Base-by-base conservation (phyloP, 1,140 invertebrate genomes). In the Eubasilissa regina region DNA sequence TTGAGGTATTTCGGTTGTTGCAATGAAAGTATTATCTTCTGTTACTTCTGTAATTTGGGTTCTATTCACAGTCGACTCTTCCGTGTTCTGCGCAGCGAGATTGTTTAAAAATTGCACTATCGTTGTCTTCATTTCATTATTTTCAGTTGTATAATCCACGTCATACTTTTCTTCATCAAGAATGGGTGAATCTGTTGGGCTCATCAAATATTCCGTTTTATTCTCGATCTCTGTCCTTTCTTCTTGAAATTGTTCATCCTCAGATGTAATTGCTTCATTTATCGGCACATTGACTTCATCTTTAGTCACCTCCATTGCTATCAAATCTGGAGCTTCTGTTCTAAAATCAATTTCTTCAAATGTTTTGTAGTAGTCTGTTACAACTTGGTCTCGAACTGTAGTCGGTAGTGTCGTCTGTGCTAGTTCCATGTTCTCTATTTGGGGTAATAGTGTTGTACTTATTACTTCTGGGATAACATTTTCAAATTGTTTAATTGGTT, bases 311-410 rank as follows among this genome's bases (percentile, higher is more conserved):
- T 73, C 78, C 58, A 79, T 74, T 17, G 55, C 70, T 25, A 73
- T 55, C 56, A 78, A 25, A 25, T 82, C 76, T 51, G 81, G 81
- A 13, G 76, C 75, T 44, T 53, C 70, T 21, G 73, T 82, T 47
- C 64, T 76, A 15, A 72, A 47, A 73, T 82, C 81, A 51, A 80
- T 73, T 62, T 75, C 58, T 45, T 68, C 78, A n/a, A 19, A 68
- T 17, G 47, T 80, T 43, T 51, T 53, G 4, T 62, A 21, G 15
- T 44, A 15, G 21, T 78, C 78, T 12, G 70, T 70, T 45, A 80
- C 75, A 64, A 72, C 74, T 55, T 76, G 15, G 0, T 21, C 9
- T 13, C 12, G n/a, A 6, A 55, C 68, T 73, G 45, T 15, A 0
- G 68, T n/a, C 9, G 68, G 25, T 15, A 35, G 13, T 9, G 66